Conservation (phyloP, 2,888 invertebrate genomes). For the Ophion costatus region DNA sequence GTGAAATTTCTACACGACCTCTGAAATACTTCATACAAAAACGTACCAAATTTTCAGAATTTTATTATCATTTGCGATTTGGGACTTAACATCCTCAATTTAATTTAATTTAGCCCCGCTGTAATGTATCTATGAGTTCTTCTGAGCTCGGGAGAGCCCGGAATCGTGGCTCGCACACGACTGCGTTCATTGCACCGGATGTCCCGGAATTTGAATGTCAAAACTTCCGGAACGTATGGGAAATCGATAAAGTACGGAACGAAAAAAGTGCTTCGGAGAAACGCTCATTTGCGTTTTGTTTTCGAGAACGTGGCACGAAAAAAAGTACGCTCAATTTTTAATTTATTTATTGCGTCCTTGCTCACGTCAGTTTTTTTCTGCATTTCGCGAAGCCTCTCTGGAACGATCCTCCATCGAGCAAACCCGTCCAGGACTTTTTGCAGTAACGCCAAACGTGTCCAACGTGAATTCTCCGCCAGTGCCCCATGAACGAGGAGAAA, state of each 20-base stretch:
- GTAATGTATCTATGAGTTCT: not conserved
- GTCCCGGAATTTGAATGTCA: not conserved
- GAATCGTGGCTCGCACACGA: not conserved
- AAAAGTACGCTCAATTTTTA: not conserved
- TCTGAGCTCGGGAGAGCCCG: not conserved
- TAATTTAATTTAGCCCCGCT: no score
- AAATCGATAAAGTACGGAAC: not conserved
- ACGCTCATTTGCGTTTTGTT: not conserved
- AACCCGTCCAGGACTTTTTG: not conserved
- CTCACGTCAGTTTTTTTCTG: not conserved
- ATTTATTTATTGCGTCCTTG: not conserved
- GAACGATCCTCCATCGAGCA: not conserved
- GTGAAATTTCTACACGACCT: no score
- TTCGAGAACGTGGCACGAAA: not conserved
- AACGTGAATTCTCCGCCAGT: not conserved
- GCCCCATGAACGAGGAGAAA: not conserved
- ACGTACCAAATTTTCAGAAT: no score
- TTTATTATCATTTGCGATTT: no score
- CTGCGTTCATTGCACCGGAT: not conserved
- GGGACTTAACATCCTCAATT: no score
- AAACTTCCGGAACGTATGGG: constrained; percentile 1
- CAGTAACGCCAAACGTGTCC: not conserved
- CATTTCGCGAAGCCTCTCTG: not conserved
- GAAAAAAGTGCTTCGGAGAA: constrained; percentile 7
- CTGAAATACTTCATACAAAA: no score